Evolutionary conservation across 1,140 invertebrate species (phyloP).

Genomic region (Macrosteles quadrilineatus): DNA sequence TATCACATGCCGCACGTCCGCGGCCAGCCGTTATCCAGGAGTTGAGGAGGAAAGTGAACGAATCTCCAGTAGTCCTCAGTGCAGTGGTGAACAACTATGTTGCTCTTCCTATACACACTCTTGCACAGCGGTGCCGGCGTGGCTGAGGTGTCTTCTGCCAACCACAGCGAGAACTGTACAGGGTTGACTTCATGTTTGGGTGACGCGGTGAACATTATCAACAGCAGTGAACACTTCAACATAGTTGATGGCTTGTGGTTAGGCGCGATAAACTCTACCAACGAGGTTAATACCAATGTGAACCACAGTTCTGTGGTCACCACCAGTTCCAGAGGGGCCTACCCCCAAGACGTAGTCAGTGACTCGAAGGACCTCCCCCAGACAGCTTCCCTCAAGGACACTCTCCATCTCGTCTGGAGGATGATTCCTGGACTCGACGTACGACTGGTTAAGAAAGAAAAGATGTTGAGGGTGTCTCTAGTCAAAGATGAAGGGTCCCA

Average conservation of each 20-base stretch:
- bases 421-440: conserved; percentile 1
- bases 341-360: too few relatives aligned
- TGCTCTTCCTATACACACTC: not conserved
- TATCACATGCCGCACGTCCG: not conserved
- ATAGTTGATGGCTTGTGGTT: conserved; percentile 8
- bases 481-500: not conserved
- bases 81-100: not conserved
- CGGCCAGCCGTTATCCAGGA: not conserved
- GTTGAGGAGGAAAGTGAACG: not conserved
- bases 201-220: not conserved
- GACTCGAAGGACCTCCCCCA: conserved; percentile 8
- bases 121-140: not conserved
- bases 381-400: not conserved
- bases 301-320: conserved; percentile 13
- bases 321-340: too few relatives aligned
- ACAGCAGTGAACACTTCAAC: conserved; percentile 1
- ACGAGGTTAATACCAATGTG: too few relatives aligned
- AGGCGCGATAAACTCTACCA: conserved; percentile 8
- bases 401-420: conserved; percentile 3
- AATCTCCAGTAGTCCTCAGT: not conserved
- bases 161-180: not conserved
- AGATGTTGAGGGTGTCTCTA: not conserved
- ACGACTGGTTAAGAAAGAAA: not conserved
- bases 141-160: not conserved
- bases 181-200: not conserved